These are phyloP conservation scores for Telenomus remus DNA, from an alignment of 1,140 invertebrate genomes.

Conservation along the genomic window DNA sequence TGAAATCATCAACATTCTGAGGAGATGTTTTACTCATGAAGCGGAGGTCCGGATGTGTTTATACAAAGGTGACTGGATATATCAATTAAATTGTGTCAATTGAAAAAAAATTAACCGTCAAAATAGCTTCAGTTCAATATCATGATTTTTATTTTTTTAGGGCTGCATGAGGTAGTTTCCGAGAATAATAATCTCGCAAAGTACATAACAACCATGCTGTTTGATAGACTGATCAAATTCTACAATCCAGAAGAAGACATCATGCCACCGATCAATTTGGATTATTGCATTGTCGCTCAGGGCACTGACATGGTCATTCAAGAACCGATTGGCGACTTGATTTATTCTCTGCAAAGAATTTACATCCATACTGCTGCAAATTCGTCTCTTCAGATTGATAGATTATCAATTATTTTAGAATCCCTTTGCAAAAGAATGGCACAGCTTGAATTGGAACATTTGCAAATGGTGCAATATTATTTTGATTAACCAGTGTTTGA, in stretches of 20 bases:
- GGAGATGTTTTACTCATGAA: slow-evolving; percentile 78
- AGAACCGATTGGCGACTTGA: slow-evolving; percentile 70
- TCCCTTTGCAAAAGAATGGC: slow-evolving; percentile 68
- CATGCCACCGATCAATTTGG: slow-evolving; percentile 67
- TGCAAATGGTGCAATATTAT: slow-evolving; percentile 70
- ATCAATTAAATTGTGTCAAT: no score
- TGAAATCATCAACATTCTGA: slow-evolving; percentile 78
- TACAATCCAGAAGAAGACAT: slow-evolving; percentile 68
- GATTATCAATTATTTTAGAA: slow-evolving; percentile 64
- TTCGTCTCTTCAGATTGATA: slow-evolving; percentile 50
- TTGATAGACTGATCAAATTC: slow-evolving; percentile 75
- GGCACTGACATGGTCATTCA: slow-evolving; percentile 66
- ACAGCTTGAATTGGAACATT: slow-evolving; percentile 64
- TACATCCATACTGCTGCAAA: slow-evolving; percentile 60
- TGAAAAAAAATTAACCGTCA: no score
- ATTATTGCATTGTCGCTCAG: slow-evolving; percentile 72
- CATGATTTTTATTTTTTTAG: slow-evolving; percentile 61
- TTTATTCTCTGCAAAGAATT: slow-evolving; percentile 69
- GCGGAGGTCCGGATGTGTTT: slow-evolving; percentile 69
- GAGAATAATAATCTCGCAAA: slow-evolving; percentile 74
- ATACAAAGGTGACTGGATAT: slow-evolving; percentile 74
- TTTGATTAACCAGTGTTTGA: no score
- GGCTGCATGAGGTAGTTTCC: slow-evolving; percentile 70
- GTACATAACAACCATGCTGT: slow-evolving; percentile 72
- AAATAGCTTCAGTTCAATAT: neutral